These are phyloP conservation scores for Catharus fuscescens DNA, from an alignment of 2,113 vertebrate species.

Conservation along the genomic window DNA sequence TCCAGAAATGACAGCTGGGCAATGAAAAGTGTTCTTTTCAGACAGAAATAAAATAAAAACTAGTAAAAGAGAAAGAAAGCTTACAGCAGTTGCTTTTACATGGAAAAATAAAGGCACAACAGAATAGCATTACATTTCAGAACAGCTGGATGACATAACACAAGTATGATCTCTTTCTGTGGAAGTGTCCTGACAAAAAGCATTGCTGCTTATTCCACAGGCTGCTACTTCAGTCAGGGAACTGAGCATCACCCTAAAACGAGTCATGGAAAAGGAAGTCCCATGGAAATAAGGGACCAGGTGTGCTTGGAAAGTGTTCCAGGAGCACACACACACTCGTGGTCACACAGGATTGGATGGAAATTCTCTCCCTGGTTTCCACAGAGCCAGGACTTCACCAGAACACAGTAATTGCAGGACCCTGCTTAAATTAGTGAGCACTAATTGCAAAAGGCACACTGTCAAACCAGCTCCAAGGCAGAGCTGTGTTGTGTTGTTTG, in stretches of 20 bases:
- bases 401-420: not conserved
- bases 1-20: conserved; percentile 78
- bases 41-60: not conserved
- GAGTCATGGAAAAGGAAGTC: not conserved
- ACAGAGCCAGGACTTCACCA: not conserved
- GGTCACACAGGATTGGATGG: not conserved
- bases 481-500: not conserved
- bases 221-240: not conserved
- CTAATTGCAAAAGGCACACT: not conserved
- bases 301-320: not conserved
- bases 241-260: not conserved
- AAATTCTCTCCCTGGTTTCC: not conserved
- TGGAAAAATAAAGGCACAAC: conserved; percentile 83
- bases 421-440: not conserved
- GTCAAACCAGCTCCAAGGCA: not conserved
- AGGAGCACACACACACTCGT: not conserved
- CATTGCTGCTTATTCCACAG: not conserved
- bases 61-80: conserved; percentile 13
- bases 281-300: not conserved
- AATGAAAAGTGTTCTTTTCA: conserved; percentile 54
- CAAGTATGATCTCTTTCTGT: not conserved
- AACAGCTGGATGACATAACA: conserved; percentile 44
- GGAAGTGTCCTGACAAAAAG: conserved; percentile 32
- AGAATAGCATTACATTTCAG: conserved; percentile 70
- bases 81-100: conserved; percentile 84